These are phyloP conservation scores for Petrocephalus sullivani DNA, from an alignment of 2,797 vertebrate genomes.

Conservation along the genomic window DNA sequence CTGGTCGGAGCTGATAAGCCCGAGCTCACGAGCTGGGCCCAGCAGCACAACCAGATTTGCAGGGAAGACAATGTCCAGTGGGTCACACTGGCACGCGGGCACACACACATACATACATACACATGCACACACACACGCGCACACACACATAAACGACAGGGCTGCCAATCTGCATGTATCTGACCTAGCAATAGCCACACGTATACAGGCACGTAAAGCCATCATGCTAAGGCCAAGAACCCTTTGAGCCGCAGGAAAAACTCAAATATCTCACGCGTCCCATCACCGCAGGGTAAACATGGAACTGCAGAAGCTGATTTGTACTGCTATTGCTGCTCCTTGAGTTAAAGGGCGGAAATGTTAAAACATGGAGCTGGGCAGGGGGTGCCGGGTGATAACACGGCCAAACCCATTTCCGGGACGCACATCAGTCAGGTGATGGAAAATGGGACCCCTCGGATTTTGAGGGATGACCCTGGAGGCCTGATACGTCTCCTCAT, in stretches of 20 bases:
- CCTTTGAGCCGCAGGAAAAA: neutral
- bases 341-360: neutral
- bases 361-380: neutral
- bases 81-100: constrained; percentile 57
- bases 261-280: neutral
- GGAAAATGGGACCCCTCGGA: neutral
- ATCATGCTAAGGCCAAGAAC: neutral
- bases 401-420: neutral
- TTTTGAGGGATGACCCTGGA: neutral
- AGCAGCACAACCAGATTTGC: constrained; percentile 84
- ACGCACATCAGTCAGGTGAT: neutral
- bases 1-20: constrained; percentile 89
- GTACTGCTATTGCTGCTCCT: neutral
- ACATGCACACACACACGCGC: constrained; percentile 24
- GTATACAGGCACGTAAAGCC: constrained; percentile 31
- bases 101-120: constrained; percentile 26
- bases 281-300: neutral
- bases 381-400: neutral
- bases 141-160: neutral
- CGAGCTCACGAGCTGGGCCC: constrained; percentile 61
- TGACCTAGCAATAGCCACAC: neutral
- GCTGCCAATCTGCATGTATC: neutral
- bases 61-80: constrained; percentile 84
- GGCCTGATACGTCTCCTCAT: neutral
- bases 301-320: neutral